phyloP scores from a whole-genome alignment of 1,140 invertebrate species.

The Cyrtorhinus lividipennis region DNA sequence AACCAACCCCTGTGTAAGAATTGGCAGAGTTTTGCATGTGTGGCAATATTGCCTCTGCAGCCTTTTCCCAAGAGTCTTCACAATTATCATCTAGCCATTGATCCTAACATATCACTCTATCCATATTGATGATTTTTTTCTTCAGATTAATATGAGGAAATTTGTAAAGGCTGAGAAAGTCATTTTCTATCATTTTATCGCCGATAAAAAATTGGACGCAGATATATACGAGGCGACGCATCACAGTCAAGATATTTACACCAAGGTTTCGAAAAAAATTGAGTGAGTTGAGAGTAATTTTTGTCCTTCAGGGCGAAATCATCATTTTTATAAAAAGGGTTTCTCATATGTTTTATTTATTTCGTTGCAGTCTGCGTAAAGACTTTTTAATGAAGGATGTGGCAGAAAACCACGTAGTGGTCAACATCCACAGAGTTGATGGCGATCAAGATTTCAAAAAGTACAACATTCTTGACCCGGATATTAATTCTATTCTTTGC shows the following conservation, averaged over 20 bases:
- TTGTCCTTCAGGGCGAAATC: no score
- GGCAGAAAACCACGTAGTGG: slow-evolving; percentile 2
- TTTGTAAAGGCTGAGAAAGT: neutral
- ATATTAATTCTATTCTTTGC: neutral
- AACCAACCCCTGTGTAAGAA: no score
- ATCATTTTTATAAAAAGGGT: no score
- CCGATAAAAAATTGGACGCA: neutral
- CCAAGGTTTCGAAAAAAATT: neutral
- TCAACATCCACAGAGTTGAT: neutral
- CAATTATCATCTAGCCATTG: no score
- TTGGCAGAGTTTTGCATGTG: no score
- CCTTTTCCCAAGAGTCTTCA: no score
- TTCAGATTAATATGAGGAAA: neutral
- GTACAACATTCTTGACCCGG: neutral
- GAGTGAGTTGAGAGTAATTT: neutral
- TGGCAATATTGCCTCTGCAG: no score
- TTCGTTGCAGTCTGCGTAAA: neutral
- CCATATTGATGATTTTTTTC: no score
- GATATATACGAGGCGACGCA: neutral
- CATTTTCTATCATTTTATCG: neutral
- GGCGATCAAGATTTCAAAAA: neutral
- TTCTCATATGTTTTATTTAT: neutral
- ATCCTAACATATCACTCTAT: no score
- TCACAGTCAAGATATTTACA: neutral
- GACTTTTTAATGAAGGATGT: neutral